These are phyloP conservation scores for Euwallacea similis DNA, from an alignment of 1,140 invertebrate genomes.

Conservation along the genomic window DNA sequence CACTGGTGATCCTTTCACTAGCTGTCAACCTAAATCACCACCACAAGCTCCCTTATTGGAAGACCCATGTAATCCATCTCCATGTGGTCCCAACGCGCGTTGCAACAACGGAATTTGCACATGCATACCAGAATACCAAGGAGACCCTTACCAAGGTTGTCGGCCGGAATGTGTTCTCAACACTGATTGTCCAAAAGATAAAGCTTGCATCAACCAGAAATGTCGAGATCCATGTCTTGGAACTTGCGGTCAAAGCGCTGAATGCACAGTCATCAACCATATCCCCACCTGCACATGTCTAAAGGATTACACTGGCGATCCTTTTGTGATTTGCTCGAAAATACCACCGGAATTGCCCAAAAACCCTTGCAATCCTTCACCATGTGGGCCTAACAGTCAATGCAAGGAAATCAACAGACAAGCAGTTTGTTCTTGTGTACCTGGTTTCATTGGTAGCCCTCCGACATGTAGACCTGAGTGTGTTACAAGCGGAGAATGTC, in stretches of 20 bases:
- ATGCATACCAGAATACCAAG: constrained; percentile 67
- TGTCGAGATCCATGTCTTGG: constrained; percentile 71
- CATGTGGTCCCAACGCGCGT: constrained; percentile 67
- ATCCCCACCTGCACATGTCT: constrained; percentile 71
- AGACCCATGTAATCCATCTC: constrained; percentile 67
- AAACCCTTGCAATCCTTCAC: constrained; percentile 65
- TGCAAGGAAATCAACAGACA: constrained; percentile 65
- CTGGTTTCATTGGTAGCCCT: constrained; percentile 67
- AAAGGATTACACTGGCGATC: constrained; percentile 63
- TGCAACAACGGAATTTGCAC: constrained; percentile 65
- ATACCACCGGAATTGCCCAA: constrained; percentile 51
- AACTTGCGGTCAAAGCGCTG: constrained; percentile 69
- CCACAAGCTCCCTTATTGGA: constrained; percentile 45
- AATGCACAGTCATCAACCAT: constrained; percentile 71
- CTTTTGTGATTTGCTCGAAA: constrained; percentile 63
- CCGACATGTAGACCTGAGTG: constrained; percentile 72
- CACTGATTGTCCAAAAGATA: constrained; percentile 66
- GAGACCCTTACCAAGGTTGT: constrained; percentile 70
- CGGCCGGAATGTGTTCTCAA: constrained; percentile 71
- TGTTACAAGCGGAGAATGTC: constrained; percentile 68
- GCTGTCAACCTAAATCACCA: constrained; percentile 48
- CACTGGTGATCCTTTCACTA: constrained; percentile 61
- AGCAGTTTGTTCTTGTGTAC: constrained; percentile 68
- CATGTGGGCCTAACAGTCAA: constrained; percentile 67
- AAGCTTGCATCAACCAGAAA: constrained; percentile 70